Base-by-base conservation (phyloP, 1,140 invertebrate genomes). In the Monomorium pharaonis region DNA sequence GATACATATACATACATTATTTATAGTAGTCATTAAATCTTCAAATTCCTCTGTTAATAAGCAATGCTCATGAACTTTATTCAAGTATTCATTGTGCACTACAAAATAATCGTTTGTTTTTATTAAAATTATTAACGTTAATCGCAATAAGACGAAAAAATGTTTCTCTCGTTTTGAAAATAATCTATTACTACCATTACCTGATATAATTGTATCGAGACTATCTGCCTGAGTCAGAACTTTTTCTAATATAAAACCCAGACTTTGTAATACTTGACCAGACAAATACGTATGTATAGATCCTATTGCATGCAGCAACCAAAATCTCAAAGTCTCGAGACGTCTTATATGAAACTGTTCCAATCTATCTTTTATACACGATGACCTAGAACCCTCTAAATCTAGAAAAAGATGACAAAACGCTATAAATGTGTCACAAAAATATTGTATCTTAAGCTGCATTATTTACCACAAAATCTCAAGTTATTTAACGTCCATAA, bases 231-330 rank as follows among this genome's bases (percentile, higher is more conserved):
- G 88, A 33, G 88, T 83, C n/a, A 96, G 86, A 70, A 94, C 91
- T 49, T 94, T 92, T 47, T 95, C 94, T 24, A 96, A 94, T 80
- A 95, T 92, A 37, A 95, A 91, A 14, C 95, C 95, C 44, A 96
- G 94, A 87, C 95, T 95, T 83, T 96, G 96, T 21, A 97, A 93
- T 67, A 97, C 96, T 92, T 96, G 95, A 3, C 96, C 96, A 91
- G 96, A 96, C 47, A 97, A 93, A 86, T 97, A 97, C 83, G 96
- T 95, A 88, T 97, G 96, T 65, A 97, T 94, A 65, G 95, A 96
- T 76, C 96, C 96, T 65, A 97, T 94, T 56, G 96, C 96, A 91
- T 97, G 96, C 16, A 96, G 88, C 6, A 97, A 93, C 92, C 95
- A 96, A 91, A 97, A 96, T 80, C 96, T 93, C 10, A 97, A 92